Conservation (phyloP, 2,888 invertebrate species). For the Bombylius major region DNA sequence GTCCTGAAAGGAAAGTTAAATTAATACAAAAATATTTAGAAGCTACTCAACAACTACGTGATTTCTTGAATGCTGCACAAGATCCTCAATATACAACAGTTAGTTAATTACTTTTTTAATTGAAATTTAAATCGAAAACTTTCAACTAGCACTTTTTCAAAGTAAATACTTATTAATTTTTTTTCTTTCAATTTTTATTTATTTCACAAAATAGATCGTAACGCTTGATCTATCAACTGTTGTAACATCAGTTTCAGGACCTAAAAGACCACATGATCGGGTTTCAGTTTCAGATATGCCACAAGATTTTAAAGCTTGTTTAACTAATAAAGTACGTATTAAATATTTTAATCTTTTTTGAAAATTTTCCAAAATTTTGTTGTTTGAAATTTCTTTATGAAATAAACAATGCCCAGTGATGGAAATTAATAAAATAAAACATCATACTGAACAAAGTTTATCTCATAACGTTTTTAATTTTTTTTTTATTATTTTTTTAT, state of each 20-base stretch:
- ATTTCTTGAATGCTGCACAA: conserved; percentile 59
- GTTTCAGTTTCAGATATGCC: conserved; percentile 87
- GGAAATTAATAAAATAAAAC: conserved; percentile 17
- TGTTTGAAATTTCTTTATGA: conserved; percentile 23
- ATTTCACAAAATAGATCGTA: conserved; percentile 44
- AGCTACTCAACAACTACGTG: conserved; percentile 68
- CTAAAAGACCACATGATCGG: conserved; percentile 93
- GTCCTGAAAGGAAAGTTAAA: conserved; percentile 60
- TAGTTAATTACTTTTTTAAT: background rate
- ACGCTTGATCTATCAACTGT: conserved; percentile 78
- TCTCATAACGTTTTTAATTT: conserved; percentile 26
- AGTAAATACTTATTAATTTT: background rate
- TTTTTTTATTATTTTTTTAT: background rate
- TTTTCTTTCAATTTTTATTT: background rate
- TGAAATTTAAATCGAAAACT: no score
- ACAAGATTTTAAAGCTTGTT: conserved; percentile 70
- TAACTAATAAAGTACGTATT: conserved; percentile 64
- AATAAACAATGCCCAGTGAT: conserved; percentile 40
- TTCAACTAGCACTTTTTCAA: no score
- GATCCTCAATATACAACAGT: conserved; percentile 74
- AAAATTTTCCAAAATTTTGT: background rate
- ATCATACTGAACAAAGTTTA: conserved; percentile 34
- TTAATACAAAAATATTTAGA: conserved; percentile 71
- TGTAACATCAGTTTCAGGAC: conserved; percentile 90
- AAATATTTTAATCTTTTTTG: background rate